phyloP scores from a whole-genome alignment of 2,797 vertebrate species.

The Sebastes taczanowskii region DNA sequence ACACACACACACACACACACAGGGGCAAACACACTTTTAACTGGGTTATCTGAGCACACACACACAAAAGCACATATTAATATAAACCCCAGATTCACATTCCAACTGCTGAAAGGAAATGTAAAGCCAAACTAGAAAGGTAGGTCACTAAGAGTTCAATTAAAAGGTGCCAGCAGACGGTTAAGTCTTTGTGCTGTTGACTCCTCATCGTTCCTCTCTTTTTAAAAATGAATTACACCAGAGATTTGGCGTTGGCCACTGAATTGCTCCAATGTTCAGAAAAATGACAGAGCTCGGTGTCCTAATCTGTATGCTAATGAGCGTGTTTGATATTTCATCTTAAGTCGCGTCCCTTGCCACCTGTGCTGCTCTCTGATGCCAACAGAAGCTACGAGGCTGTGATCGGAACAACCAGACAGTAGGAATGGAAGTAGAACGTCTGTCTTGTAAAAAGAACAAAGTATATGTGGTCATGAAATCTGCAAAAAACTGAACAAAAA shows the following conservation, averaged over 20 bases:
- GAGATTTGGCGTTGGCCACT: slow-evolving; percentile 30
- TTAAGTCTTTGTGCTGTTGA: slow-evolving; percentile 38
- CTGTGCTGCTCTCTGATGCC: slow-evolving; percentile 27
- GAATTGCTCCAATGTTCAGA: slow-evolving; percentile 49
- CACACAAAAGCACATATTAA: not conserved
- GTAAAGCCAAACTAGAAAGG: slow-evolving; percentile 7
- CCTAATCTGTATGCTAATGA: slow-evolving; percentile 61
- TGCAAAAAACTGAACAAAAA: not conserved
- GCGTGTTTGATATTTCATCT: slow-evolving; percentile 51
- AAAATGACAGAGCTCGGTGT: slow-evolving; percentile 37
- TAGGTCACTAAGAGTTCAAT: slow-evolving; percentile 20
- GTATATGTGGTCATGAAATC: slow-evolving; percentile 2
- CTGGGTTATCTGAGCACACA: not conserved
- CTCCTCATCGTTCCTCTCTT: slow-evolving; percentile 30
- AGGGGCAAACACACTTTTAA: not conserved
- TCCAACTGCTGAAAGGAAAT: not conserved
- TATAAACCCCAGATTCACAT: not conserved
- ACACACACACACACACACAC: not conserved
- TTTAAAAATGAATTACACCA: slow-evolving; percentile 40
- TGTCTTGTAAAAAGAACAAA: slow-evolving; percentile 13
- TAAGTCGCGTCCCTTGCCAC: slow-evolving; percentile 15
- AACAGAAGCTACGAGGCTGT: slow-evolving; percentile 19
- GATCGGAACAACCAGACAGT: slow-evolving; percentile 15
- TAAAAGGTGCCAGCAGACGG: slow-evolving; percentile 22
- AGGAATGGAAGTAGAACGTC: not conserved